phyloP scores from a whole-genome alignment of 2,797 vertebrate species.

The Parauchenoglanis punctatus region DNA sequence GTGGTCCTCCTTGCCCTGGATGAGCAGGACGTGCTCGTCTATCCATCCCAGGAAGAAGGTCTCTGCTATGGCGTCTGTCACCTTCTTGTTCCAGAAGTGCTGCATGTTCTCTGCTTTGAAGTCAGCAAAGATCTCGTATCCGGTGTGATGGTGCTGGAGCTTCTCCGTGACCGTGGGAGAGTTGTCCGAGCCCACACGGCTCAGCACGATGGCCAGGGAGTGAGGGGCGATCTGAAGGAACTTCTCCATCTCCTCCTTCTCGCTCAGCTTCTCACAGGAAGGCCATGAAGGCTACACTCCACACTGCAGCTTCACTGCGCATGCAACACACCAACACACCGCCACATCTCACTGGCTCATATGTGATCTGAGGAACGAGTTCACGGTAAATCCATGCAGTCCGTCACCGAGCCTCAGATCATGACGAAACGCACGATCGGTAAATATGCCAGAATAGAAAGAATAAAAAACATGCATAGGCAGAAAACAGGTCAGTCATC shows the following conservation, averaged over 20 bases:
- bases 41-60: conserved; percentile 96
- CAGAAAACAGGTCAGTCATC: neutral
- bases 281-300: conserved; percentile 45
- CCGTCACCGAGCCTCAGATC: conserved; percentile 16
- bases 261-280: conserved; percentile 29
- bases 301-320: conserved; percentile 55
- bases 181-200: conserved; percentile 65
- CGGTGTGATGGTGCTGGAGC: conserved; percentile 80
- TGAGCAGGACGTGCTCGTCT: conserved; percentile 89
- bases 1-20: conserved; percentile 89
- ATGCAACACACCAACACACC: conserved; percentile 28
- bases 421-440: neutral
- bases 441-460: too few relatives aligned
- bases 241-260: conserved; percentile 76
- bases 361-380: neutral
- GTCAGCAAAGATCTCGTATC: conserved; percentile 92
- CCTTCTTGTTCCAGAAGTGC: conserved; percentile 92
- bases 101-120: conserved; percentile 96
- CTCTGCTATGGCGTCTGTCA: conserved; percentile 87
- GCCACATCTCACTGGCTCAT: neutral
- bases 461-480: neutral
- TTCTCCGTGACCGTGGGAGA: conserved; percentile 54
- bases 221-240: conserved; percentile 87
- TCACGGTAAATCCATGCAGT: neutral
- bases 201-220: conserved; percentile 90